A percentile compares a stretch with the other conserved stretches of the same genome.
These are phyloP conservation scores for Colistium nudipinnis DNA, from an alignment of 2,113 vertebrate species.

Conservation along the genomic window DNA sequence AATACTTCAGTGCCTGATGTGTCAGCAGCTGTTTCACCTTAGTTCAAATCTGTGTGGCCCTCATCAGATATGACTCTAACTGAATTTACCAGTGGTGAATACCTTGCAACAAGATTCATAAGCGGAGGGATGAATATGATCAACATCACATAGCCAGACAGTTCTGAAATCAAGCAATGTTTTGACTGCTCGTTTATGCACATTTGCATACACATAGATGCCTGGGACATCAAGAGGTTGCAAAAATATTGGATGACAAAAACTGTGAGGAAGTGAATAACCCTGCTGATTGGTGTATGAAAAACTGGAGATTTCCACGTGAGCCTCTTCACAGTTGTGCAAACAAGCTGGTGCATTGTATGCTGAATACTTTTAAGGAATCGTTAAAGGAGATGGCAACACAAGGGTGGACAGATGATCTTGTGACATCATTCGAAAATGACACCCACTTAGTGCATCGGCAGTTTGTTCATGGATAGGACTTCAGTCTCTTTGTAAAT, in stretches of 20 bases:
- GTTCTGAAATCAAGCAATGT: constrained; percentile 23
- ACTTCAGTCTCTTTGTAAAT: constrained; percentile 9
- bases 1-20: too few species aligned
- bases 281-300: constrained; percentile 35
- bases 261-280: constrained; percentile 29
- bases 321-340: constrained; percentile 16
- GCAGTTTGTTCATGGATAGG: constrained; percentile 6
- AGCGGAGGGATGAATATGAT: constrained; percentile 21
- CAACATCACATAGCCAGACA: constrained; percentile 23
- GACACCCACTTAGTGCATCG: constrained; percentile 10
- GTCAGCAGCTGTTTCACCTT: background rate
- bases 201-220: constrained; percentile 59
- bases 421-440: constrained; percentile 35
- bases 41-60: background rate
- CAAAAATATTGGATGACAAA: constrained; percentile 20
- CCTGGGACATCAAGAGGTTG: constrained; percentile 35
- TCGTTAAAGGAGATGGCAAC: constrained; percentile 15
- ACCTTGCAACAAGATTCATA: background rate
- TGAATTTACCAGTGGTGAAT: background rate
- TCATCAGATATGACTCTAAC: background rate
- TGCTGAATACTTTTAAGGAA: constrained; percentile 33
- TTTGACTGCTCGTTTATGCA: constrained; percentile 5
- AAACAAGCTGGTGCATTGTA: constrained; percentile 38
- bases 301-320: constrained; percentile 14
- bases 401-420: constrained; percentile 34